Percentiles rank a stretch among this genome's conserved stretches.
phyloP scores from a whole-genome alignment of 2,888 invertebrate genomes.

The Drosophila rubida region DNA sequence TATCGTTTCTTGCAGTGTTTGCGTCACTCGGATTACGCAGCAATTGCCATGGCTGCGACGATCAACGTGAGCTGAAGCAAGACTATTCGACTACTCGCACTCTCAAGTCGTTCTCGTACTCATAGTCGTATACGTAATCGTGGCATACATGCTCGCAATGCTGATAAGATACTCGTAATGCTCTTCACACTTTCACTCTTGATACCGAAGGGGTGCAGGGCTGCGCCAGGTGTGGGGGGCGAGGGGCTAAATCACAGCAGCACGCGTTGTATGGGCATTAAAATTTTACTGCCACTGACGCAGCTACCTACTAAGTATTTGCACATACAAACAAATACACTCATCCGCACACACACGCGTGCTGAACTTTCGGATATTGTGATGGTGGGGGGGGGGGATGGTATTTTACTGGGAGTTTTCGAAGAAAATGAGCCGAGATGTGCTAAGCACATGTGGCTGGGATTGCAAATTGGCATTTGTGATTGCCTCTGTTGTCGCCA shows the following conservation, averaged over 20 bases:
- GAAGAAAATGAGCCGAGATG: slow-evolving; percentile 40
- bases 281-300: slow-evolving; percentile 65
- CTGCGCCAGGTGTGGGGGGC: neutral
- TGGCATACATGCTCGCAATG: slow-evolving; percentile 34
- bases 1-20: slow-evolving; percentile 26
- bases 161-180: slow-evolving; percentile 70
- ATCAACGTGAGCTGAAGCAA: slow-evolving; percentile 16
- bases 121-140: slow-evolving; percentile 31
- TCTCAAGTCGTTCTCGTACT: slow-evolving; percentile 7
- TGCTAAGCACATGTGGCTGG: slow-evolving; percentile 63
- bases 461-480: slow-evolving; percentile 67
- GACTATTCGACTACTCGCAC: slow-evolving; percentile 9
- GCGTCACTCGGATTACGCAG: slow-evolving; percentile 35
- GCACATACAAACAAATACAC: slow-evolving; percentile 8
- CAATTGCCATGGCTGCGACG: slow-evolving; percentile 21
- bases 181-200: slow-evolving; percentile 68
- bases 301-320: slow-evolving; percentile 44
- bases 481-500: slow-evolving; percentile 58
- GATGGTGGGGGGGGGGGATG: neutral
- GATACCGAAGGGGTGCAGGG: slow-evolving; percentile 4
- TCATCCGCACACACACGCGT: neutral
- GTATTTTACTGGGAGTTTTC: slow-evolving; percentile 2
- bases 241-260: slow-evolving; percentile 55
- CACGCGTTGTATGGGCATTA: slow-evolving; percentile 61
- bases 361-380: neutral